phyloP scores from a whole-genome alignment of 2,888 invertebrate genomes.

The Synanthedon myopaeformis region DNA sequence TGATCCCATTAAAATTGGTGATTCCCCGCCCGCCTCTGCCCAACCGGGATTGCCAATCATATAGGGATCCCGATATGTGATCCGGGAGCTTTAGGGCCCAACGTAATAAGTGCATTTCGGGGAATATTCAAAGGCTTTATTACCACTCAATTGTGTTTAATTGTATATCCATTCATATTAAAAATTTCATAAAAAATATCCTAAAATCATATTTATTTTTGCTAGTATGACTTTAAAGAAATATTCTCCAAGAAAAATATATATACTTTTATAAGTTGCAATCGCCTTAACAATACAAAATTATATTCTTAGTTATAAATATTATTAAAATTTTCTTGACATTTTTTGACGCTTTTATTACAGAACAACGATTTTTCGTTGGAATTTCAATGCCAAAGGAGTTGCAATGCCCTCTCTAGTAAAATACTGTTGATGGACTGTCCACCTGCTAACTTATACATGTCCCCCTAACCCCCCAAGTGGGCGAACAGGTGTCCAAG shows the following conservation, averaged over 20 bases:
- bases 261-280: background rate
- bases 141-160: no score
- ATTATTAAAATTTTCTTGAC: no score
- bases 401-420: slow-evolving; percentile 10
- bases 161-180: no score
- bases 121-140: slow-evolving; percentile 11
- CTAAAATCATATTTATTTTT: no score
- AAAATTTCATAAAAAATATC: no score
- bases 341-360: no score
- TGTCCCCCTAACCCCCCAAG: slow-evolving; percentile 12
- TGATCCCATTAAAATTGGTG: slow-evolving; percentile 33
- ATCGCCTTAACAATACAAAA: background rate
- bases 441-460: slow-evolving; percentile 7
- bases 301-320: background rate
- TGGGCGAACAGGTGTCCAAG: slow-evolving; percentile 5
- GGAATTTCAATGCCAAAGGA: background rate
- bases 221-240: no score
- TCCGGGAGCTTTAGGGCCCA: slow-evolving; percentile 7
- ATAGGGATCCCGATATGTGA: slow-evolving; percentile 31
- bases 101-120: slow-evolving; percentile 23
- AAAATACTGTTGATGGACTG: slow-evolving; percentile 18
- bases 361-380: no score
- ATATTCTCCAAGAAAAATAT: background rate
- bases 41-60: slow-evolving; percentile 50
- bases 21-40: slow-evolving; percentile 26